Evolutionary conservation across 2,113 vertebrate species (phyloP).

Genomic region (Ginglymostoma cirratum): DNA sequence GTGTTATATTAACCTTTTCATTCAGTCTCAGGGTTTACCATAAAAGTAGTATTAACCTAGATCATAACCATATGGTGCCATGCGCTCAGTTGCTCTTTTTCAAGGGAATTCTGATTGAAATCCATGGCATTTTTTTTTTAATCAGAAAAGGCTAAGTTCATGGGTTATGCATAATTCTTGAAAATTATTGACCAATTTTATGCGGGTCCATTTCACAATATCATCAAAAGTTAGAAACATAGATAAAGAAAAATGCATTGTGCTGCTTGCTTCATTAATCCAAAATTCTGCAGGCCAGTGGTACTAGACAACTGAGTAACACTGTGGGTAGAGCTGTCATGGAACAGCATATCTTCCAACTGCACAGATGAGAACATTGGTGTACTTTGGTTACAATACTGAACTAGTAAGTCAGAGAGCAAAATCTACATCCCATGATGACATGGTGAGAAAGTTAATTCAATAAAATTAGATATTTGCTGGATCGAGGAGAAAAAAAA

Average conservation of each 20-base stretch:
- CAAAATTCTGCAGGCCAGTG: background rate
- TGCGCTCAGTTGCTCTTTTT: background rate
- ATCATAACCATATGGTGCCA: background rate
- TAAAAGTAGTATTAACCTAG: background rate
- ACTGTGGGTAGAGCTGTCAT: background rate
- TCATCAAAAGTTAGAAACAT: background rate
- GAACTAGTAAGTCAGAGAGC: background rate
- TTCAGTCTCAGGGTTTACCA: background rate
- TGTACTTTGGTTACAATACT: background rate
- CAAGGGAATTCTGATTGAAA: background rate
- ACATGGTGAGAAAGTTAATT: background rate
- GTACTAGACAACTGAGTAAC: background rate
- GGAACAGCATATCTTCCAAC: background rate
- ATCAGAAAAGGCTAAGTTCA: background rate
- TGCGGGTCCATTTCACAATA: background rate
- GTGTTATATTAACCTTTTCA: background rate
- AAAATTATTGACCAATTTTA: background rate
- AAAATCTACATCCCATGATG: background rate
- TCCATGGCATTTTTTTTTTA: background rate
- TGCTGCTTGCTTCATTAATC: background rate
- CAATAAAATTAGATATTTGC: background rate
- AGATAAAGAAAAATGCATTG: background rate
- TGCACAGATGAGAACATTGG: background rate
- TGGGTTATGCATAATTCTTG: background rate
- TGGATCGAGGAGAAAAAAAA: background rate